phyloP scores from a whole-genome alignment of 2,888 invertebrate species.

The Drosophila monieri region DNA sequence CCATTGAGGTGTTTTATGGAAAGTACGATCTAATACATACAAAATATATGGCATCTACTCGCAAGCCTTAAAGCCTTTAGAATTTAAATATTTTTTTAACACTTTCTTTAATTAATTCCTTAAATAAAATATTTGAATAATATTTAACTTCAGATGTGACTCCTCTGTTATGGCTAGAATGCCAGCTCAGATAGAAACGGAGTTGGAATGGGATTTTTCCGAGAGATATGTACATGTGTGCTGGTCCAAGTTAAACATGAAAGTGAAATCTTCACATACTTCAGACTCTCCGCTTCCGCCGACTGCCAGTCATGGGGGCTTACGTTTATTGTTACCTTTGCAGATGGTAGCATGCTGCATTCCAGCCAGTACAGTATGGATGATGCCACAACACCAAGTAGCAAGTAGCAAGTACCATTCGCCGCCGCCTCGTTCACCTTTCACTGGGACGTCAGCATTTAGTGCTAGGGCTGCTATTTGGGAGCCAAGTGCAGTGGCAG shows the following conservation, averaged over 20 bases:
- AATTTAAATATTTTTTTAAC: too few relatives aligned
- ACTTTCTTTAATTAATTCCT: too few relatives aligned
- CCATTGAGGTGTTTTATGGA: neutral
- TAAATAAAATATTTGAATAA: neutral
- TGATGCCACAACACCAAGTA: conserved; percentile 4
- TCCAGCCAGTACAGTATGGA: conserved; percentile 16
- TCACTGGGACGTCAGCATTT: conserved; percentile 42
- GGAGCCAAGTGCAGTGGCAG: conserved; percentile 43
- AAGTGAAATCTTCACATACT: conserved; percentile 73
- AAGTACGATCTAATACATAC: neutral
- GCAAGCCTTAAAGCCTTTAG: too few relatives aligned
- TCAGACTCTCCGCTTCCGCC: conserved; percentile 53
- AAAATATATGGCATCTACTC: too few relatives aligned
- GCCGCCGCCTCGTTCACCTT: conserved; percentile 17
- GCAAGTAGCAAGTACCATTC: neutral
- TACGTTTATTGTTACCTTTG: conserved; percentile 70
- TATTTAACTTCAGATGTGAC: neutral
- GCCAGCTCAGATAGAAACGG: neutral
- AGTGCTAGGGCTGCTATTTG: conserved; percentile 36
- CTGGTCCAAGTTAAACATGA: conserved; percentile 52
- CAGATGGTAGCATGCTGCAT: conserved; percentile 36
- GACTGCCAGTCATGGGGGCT: conserved; percentile 46
- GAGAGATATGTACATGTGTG: conserved; percentile 28
- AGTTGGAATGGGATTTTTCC: neutral
- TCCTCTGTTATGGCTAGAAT: neutral